Evolutionary conservation across 2,797 vertebrate genomes (phyloP), one percentile per base, ranked within the genome.

Genomic region (Ctenopoma kingsleyae): DNA sequence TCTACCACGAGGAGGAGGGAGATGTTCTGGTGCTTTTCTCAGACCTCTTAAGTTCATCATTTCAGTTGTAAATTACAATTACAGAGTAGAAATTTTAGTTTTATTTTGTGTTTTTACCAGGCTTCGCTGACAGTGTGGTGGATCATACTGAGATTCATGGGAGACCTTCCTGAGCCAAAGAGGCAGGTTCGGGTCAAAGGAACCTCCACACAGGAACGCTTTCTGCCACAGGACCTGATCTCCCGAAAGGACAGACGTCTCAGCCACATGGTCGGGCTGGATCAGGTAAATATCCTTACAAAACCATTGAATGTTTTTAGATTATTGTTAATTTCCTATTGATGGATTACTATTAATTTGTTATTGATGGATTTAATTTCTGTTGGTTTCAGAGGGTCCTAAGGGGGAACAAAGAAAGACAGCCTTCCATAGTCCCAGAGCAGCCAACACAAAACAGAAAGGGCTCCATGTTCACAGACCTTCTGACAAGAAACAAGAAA

Each of bases 91-190:
- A 32, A 9, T 32, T 9, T 32, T 8, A 1, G 3, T 15, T 9
- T 38, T 25, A 53, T 23, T 70, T 46, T 36, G 6, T 78, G 38
- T 66, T 52, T 17, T 72, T 25, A 0, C 35, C 32, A 99, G 98
- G 95, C 95, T 4, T 97, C 97, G 0, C 76, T 97, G 40, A 94
- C 93, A 0, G 91, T 99, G 54, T 99, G 98, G 98, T 95, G 91
- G 87, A 91, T 97, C 81, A 97, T 99, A 85, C 87, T 99, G 87
- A 95, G 97, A 84, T 99, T 99, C 92, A 97, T 99, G 97, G 98
- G 97, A 9, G 98, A 99, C 70, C 93, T 98, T 20, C 96, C 97
- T 0, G 98, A 99, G 80, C 97, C 96, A 4, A 93, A 89, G 63
- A 86, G 90, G 36, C 84, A 88, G 69, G 71, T 90, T 46, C 92